A percentile compares a stretch with the other conserved stretches of the same genome.
Conservation (phyloP, 1,140 invertebrate species). For the Phortica variegata region DNA sequence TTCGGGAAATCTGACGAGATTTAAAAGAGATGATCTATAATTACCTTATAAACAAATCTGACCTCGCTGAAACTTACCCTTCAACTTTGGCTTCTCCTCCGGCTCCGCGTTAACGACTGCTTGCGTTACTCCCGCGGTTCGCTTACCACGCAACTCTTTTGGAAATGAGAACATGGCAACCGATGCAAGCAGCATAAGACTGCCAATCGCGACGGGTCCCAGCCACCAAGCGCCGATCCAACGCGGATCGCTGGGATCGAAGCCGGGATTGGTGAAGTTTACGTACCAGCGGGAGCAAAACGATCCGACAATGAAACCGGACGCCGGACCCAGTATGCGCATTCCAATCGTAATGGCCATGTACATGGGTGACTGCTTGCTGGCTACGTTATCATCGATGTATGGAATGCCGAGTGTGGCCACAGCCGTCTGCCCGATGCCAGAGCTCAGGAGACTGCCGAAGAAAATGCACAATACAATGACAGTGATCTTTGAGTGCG, state of each 20-base stretch:
- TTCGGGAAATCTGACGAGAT: constrained; percentile 76
- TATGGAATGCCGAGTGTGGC: constrained; percentile 91
- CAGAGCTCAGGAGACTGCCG: constrained; percentile 82
- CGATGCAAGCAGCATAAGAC: constrained; percentile 75
- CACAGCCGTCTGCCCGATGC: constrained; percentile 90
- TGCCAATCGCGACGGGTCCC: constrained; percentile 77
- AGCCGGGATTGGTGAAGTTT: constrained; percentile 74
- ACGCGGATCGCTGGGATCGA: constrained; percentile 79
- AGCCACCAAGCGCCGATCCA: constrained; percentile 95
- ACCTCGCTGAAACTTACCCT: constrained; percentile 19
- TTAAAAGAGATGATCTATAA: not conserved
- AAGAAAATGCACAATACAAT: constrained; percentile 84
- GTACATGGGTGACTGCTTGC: constrained; percentile 88
- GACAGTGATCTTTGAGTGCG: constrained; percentile 74
- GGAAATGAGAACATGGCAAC: constrained; percentile 89
- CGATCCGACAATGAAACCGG: constrained; percentile 89
- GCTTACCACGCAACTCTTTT: constrained; percentile 60
- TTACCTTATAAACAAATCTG: not conserved
- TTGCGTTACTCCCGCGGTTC: constrained; percentile 15
- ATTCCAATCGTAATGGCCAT: constrained; percentile 92
- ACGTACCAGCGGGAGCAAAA: constrained; percentile 86
- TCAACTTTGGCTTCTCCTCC: constrained; percentile 46
- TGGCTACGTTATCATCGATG: constrained; percentile 91
- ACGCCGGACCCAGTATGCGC: constrained; percentile 83
- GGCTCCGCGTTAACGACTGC: constrained; percentile 18